Conservation (phyloP, 2,797 vertebrate genomes). For the Catostomus latipinnis region DNA sequence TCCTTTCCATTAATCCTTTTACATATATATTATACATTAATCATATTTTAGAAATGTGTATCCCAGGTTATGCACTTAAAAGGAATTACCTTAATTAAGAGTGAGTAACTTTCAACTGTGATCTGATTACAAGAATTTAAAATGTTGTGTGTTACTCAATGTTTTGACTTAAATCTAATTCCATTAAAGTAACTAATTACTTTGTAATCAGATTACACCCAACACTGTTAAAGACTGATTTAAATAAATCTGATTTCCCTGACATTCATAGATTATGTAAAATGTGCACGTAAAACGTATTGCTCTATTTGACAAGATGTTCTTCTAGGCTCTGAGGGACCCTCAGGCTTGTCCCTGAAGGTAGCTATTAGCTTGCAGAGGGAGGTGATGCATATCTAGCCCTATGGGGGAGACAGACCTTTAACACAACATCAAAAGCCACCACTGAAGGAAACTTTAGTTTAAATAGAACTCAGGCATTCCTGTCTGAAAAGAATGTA, state of each 20-base stretch:
- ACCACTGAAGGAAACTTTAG: neutral
- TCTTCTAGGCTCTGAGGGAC: neutral
- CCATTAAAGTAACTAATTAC: too few relatives aligned
- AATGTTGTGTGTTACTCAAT: too few relatives aligned
- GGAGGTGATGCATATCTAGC: constrained; percentile 4
- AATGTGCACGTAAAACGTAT: neutral
- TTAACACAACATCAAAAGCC: constrained; percentile 33
- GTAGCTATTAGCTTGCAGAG: neutral
- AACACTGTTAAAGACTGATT: neutral
- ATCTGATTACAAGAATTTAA: too few relatives aligned
- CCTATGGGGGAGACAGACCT: constrained; percentile 38
- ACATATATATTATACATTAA: too few relatives aligned
- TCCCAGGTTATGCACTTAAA: too few relatives aligned
- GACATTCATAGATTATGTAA: neutral
- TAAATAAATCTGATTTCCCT: neutral
- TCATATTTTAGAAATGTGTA: too few relatives aligned
- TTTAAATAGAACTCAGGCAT: constrained; percentile 20
- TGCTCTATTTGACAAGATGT: neutral
- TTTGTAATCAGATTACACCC: too few relatives aligned
- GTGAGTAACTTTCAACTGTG: too few relatives aligned
- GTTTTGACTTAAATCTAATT: too few relatives aligned
- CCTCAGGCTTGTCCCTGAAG: neutral
- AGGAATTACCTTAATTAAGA: too few relatives aligned
- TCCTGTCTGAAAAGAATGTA: neutral
- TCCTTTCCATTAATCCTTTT: too few relatives aligned